phyloP scores from a whole-genome alignment of 2,113 vertebrate species.

The Amazona guildingii region DNA sequence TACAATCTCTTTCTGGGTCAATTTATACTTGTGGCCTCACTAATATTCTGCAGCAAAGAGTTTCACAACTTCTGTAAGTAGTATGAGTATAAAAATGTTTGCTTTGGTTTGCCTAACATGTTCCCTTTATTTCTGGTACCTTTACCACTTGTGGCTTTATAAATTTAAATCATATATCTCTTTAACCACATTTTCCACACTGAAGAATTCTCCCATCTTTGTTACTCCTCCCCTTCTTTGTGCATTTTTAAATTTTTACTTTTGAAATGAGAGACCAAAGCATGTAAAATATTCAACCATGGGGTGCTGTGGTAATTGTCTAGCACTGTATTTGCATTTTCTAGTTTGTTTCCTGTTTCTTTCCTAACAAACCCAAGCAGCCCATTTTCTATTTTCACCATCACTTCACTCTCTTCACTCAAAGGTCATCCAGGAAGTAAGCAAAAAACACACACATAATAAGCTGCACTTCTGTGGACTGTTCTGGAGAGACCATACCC shows the following conservation, averaged over 20 bases:
- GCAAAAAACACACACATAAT: background rate
- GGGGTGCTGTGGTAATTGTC: background rate
- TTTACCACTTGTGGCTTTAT: background rate
- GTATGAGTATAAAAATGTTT: background rate
- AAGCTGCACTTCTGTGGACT: background rate
- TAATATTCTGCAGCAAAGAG: background rate
- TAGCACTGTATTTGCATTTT: background rate
- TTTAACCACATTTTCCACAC: background rate
- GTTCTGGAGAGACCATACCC: background rate
- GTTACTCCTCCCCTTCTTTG: background rate
- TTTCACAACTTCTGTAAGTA: background rate
- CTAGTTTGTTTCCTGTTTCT: background rate
- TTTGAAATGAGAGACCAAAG: background rate
- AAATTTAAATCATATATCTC: background rate
- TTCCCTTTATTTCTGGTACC: slow-evolving; percentile 3
- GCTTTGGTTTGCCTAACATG: slow-evolving; percentile 2
- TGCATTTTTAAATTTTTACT: background rate
- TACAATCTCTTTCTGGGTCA: background rate
- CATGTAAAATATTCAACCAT: background rate
- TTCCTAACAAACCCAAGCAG: background rate
- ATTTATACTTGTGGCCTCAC: background rate
- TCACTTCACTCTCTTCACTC: background rate
- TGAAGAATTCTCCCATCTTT: background rate
- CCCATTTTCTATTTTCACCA: background rate
- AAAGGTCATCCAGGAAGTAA: background rate